These are phyloP conservation scores for Plagodis pulveraria DNA, from an alignment of 2,888 invertebrate genomes.

Conservation along the genomic window DNA sequence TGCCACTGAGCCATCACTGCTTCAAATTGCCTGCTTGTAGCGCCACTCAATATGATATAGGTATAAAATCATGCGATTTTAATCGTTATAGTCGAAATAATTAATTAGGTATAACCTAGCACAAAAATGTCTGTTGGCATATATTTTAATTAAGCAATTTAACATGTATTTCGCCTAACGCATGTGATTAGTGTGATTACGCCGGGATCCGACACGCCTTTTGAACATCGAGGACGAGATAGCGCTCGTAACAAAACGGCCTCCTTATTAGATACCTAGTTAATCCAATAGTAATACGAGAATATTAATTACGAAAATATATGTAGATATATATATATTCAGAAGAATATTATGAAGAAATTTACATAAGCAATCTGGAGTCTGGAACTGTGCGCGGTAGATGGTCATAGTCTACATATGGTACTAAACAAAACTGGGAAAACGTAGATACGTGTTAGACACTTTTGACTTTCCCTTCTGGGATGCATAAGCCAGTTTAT, in stretches of 20 bases:
- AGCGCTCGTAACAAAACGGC: constrained; percentile 30
- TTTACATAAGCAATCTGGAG: neutral
- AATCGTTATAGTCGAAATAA: neutral
- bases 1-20: too few relatives aligned
- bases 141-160: constrained; percentile 30
- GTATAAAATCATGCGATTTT: too few relatives aligned
- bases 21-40: too few relatives aligned
- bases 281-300: neutral
- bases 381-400: neutral
- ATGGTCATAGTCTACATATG: too few relatives aligned
- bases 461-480: too few relatives aligned
- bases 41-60: too few relatives aligned
- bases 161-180: constrained; percentile 33
- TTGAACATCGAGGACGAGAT: constrained; percentile 57
- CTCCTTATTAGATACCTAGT: constrained; percentile 1
- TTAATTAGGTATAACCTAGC: neutral
- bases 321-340: neutral
- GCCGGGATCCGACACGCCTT: constrained; percentile 52
- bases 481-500: too few relatives aligned
- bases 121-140: neutral
- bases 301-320: neutral
- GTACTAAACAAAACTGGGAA: too few relatives aligned
- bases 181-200: constrained; percentile 48
- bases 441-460: too few relatives aligned
- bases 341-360: neutral